These are phyloP conservation scores for Autographa pulchrina DNA, from an alignment of 2,888 invertebrate species.

Conservation along the genomic window DNA sequence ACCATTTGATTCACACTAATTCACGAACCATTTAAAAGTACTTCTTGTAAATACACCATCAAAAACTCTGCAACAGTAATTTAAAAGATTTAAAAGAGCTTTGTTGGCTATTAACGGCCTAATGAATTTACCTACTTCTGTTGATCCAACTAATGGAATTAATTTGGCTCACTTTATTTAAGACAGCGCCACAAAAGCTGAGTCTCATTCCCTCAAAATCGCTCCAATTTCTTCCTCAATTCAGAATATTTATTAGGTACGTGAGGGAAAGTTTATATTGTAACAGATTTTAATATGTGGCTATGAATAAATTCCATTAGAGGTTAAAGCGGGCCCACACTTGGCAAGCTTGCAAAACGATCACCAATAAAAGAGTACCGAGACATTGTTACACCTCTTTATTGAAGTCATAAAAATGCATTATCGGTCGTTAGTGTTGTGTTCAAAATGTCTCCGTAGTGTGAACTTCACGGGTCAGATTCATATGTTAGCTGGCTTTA, in stretches of 20 bases:
- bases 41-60: background rate
- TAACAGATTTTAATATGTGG: conserved; percentile 52
- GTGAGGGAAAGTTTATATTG: conserved; percentile 5
- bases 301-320: conserved; percentile 58
- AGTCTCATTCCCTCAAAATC: background rate
- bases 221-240: background rate
- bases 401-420: conserved; percentile 65
- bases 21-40: too few species aligned
- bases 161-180: conserved; percentile 9
- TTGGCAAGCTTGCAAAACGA: conserved; percentile 66
- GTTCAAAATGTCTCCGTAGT: conserved; percentile 7
- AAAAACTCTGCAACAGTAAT: background rate
- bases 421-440: conserved; percentile 62
- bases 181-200: background rate
- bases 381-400: conserved; percentile 69
- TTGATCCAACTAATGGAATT: conserved; percentile 7
- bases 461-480: background rate
- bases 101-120: conserved; percentile 5
- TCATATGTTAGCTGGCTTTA: background rate
- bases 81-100: background rate
- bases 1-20: too few species aligned
- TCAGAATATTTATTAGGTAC: background rate
- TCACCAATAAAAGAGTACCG: conserved; percentile 62
- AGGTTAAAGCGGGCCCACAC: conserved; percentile 59
- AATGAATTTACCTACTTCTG: conserved; percentile 7